Evolutionary conservation across 2,797 vertebrate genomes (phyloP).

Genomic region (Lagodon rhomboides): DNA sequence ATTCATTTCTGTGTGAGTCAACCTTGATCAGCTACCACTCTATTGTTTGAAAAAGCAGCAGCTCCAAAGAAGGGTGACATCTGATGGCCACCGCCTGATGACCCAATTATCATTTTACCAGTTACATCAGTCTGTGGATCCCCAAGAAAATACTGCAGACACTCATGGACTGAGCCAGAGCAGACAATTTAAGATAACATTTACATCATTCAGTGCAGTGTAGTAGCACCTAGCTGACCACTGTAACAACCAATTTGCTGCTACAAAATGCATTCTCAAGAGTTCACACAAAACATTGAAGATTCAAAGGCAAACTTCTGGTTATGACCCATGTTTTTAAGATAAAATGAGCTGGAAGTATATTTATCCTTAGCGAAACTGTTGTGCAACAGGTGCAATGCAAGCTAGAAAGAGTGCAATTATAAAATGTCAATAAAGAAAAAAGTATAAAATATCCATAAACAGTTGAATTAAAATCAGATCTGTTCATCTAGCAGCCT

Average conservation of each 20-base stretch:
- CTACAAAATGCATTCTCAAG: too few species aligned
- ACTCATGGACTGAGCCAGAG: constrained; percentile 23
- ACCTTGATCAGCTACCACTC: constrained; percentile 45
- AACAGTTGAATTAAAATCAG: too few species aligned
- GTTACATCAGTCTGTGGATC: constrained; percentile 10
- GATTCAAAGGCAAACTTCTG: too few species aligned
- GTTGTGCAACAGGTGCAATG: too few species aligned
- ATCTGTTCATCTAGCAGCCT: too few species aligned
- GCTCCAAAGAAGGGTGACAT: constrained; percentile 35
- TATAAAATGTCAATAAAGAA: too few species aligned
- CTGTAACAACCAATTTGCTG: neutral
- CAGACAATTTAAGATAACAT: constrained; percentile 21
- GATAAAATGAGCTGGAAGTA: too few species aligned
- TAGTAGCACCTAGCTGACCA: neutral
- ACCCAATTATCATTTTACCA: constrained; percentile 56
- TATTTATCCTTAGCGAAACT: too few species aligned
- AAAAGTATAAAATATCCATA: too few species aligned
- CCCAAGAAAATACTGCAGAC: constrained; percentile 13
- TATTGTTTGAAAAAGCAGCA: constrained; percentile 45
- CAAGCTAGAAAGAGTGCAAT: too few species aligned
- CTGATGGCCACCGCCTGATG: constrained; percentile 36
- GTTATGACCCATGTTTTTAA: too few species aligned
- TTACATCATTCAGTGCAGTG: constrained; percentile 1
- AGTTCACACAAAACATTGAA: too few species aligned
- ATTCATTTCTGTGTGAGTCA: constrained; percentile 48